Evolutionary conservation across 2,888 invertebrate genomes (phyloP), one percentile per base, ranked within the genome.

Genomic region (Perizoma flavofasciatum): DNA sequence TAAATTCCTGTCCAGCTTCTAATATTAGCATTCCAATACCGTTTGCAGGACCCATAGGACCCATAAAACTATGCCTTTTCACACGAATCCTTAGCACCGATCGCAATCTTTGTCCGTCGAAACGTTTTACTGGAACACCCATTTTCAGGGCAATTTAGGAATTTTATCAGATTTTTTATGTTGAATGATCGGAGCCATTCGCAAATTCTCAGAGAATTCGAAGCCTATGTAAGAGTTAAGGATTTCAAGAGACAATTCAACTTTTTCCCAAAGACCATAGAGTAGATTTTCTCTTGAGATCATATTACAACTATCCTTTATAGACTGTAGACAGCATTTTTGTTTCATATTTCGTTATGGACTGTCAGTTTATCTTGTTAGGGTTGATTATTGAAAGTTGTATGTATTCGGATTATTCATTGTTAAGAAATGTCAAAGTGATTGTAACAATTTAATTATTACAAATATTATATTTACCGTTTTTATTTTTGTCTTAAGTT

Each of bases 131-230:
- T 59, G 50, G 45, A 49, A 40, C 9, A 39, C 48, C 60, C 54
- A 61, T 65, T 65, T 49, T 54, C 63, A 49, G 37, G 55, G 46
- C 51, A 56, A 52, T 64, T 59, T 40, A 56, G 55, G 65, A 61
- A 61, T 61, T 65, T 62, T 65, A 61, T 60, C 61, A 61, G 61
- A 53, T 62, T 64, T 62, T 59, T 61, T 57, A 61, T 57, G 39
- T 54, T 33, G 6, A 45, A 48, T 49, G 52, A 61, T 59, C 46
- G 46, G 46, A 47, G 40, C 43, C 55, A 41, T 59, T 48, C 40
- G 52, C 46, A 45, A 53, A 51, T 50, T 57, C 55, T 47, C 11
- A 40, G 64, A 49, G 59, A 66, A 54, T 59, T 49, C 6, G 11
- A 49, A 55, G 55, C 52, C 55, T 48, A 48, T 43, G 32, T 4